These are phyloP conservation scores for Pachycephala philippinensis DNA, from an alignment of 2,113 vertebrate genomes.

Conservation along the genomic window DNA sequence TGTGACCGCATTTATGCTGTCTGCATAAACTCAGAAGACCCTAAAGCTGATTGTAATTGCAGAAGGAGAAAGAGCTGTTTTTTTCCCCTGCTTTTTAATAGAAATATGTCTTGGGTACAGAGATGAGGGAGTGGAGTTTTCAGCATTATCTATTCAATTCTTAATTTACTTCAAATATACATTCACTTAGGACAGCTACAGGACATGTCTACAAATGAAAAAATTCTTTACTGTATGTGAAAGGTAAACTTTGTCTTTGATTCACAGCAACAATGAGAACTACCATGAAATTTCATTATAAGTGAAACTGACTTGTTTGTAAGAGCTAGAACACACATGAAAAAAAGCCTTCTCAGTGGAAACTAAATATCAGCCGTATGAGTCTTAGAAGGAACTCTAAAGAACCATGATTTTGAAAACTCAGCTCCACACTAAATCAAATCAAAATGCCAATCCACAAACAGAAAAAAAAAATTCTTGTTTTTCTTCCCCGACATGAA, in stretches of 20 bases:
- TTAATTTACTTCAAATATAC: slow-evolving; percentile 33
- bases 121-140: background rate
- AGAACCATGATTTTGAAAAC: background rate
- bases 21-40: slow-evolving; percentile 3
- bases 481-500: background rate
- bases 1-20: background rate
- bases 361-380: background rate
- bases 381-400: background rate
- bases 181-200: background rate
- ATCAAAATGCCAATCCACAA: background rate
- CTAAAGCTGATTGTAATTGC: background rate
- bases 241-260: slow-evolving; percentile 47
- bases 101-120: background rate
- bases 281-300: slow-evolving; percentile 34
- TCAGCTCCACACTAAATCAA: background rate
- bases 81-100: background rate
- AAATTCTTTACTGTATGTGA: background rate
- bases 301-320: slow-evolving; percentile 5
- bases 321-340: background rate
- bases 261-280: slow-evolving; percentile 22
- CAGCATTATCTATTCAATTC: background rate
- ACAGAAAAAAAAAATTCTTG: background rate
- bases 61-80: background rate
- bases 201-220: slow-evolving; percentile 6
- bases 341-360: background rate